These are phyloP conservation scores for Apaloderma vittatum DNA, from an alignment of 2,113 vertebrate species.

Conservation along the genomic window DNA sequence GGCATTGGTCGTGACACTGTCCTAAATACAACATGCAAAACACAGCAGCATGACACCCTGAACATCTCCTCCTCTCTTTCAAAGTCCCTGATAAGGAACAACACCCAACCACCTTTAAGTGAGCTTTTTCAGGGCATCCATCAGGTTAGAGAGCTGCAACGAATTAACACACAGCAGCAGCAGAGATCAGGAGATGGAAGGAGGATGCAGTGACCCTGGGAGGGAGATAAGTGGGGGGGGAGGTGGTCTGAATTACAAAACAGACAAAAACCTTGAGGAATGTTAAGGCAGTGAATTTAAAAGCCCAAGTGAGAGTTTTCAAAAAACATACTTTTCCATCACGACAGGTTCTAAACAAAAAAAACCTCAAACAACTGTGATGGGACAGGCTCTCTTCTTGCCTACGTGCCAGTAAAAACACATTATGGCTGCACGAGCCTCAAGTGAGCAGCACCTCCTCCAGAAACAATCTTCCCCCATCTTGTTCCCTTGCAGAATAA, in stretches of 20 bases:
- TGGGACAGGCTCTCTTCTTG: background rate
- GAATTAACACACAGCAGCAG: background rate
- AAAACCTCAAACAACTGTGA: background rate
- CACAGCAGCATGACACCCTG: background rate
- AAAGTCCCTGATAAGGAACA: background rate
- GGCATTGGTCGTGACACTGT: constrained; percentile 32
- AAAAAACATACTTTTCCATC: background rate
- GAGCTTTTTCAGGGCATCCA: background rate
- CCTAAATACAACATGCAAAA: constrained; percentile 44
- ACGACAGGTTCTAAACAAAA: background rate
- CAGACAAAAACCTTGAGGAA: background rate
- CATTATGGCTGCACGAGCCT: background rate
- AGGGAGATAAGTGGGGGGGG: background rate
- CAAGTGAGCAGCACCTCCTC: background rate
- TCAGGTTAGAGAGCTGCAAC: background rate
- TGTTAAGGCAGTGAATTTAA: background rate
- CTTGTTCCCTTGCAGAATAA: background rate
- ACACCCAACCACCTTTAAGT: rapidly evolving
- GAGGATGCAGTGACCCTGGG: background rate
- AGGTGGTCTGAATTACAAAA: background rate
- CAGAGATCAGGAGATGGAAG: background rate
- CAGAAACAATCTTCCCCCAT: background rate
- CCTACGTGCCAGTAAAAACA: background rate
- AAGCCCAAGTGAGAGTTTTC: background rate
- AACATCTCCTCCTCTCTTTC: background rate